Percentiles rank a stretch among this genome's conserved stretches.
Evolutionary conservation across 23 tunicate species (phyloP).

Genomic region (Styela plicata): DNA sequence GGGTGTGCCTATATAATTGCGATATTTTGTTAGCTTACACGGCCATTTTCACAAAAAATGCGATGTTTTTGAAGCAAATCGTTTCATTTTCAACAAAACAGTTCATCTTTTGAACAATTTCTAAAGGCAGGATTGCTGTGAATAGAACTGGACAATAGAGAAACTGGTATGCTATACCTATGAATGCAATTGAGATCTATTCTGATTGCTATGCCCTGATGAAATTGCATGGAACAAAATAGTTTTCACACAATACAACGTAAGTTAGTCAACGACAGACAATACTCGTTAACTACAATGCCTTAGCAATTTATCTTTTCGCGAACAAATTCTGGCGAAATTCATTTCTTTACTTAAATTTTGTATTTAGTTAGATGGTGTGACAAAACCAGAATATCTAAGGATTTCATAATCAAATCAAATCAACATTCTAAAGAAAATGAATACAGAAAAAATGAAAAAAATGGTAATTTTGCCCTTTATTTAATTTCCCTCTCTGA

Average conservation of each 20-base stretch:
- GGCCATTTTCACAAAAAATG: not conserved
- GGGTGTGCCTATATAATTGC: no score
- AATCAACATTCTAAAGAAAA: not conserved
- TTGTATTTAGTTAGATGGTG: not conserved
- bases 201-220: conserved; percentile 33
- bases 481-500: no score
- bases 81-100: not conserved
- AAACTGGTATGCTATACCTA: conserved; percentile 1
- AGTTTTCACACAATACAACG: not conserved
- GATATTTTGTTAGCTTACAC: no score
- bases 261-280: conserved; percentile 4
- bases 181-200: conserved; percentile 12
- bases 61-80: not conserved
- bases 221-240: conserved; percentile 36
- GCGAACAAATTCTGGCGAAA: not conserved
- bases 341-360: not conserved
- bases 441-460: not conserved
- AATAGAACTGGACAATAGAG: not conserved
- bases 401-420: not conserved
- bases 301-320: no score
- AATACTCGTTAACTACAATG: not conserved
- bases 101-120: conserved; percentile 8
- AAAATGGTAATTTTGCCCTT: not conserved
- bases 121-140: not conserved
- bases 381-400: not conserved